Evolutionary conservation across 2,888 invertebrate species (phyloP), one percentile per base, ranked within the genome.

Genomic region (Deroplatys truncata): DNA sequence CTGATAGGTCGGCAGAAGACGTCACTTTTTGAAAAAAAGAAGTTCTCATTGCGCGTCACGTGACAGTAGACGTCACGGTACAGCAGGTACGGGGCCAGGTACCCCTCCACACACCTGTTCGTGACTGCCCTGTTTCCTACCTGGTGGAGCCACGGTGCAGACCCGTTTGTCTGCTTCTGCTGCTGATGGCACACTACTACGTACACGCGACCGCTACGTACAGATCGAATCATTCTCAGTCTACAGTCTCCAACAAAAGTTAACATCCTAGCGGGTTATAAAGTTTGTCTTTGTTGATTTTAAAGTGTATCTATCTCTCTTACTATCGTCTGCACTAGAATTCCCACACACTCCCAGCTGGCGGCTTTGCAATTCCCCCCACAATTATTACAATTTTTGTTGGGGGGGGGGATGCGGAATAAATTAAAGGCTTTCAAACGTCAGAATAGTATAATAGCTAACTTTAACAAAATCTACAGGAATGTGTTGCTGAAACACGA

Each of bases 51-150:
- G 82, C 72, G 29, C 43, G 85, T 90, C 90, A 90, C 90, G 90
- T 88, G 90, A 90, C 88, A 85, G 72, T 28, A 82, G 35, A 82
- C 85, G 88, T 84, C 84, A 90, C 84, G 90, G 88, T 86, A 88
- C 90, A 72, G 85, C 90, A 85, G 85, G 86, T 88, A 88, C 86
- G 88, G 86, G 56, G 88, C 86, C 86, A 43, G n/a, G 31, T 83
- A 83, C 82, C 72, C 28, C 29, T 35, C 82, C 87, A 28, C 56
- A 72, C 43, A 83, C 87, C 82, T 83, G 35, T 49, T n/a, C 28
- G 28, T 82, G 56, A 72, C 56, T 72, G 25, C 20, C 56, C 56
- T 20, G 56, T 9, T 72, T 82, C 8, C 29, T 82, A 28, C 87
- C 56, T 87, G 87, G 43, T 82, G 87, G 87, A 49, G 82, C 87